Conservation (phyloP, 1,140 invertebrate genomes). For the Camponotus pennsylvanicus region DNA sequence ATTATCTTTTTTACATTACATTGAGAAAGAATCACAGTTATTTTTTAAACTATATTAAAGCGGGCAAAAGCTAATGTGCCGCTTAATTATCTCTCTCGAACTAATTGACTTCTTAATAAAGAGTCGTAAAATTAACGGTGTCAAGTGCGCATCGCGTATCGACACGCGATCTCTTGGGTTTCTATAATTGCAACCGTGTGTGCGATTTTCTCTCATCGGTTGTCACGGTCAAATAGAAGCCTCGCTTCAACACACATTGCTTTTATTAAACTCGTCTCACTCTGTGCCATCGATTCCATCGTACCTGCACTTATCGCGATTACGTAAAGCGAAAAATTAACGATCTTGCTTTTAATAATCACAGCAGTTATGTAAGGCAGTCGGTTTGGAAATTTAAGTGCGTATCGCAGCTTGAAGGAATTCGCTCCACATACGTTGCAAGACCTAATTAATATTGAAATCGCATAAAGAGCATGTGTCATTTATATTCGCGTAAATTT, state of each 20-base stretch:
- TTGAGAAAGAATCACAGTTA: background rate
- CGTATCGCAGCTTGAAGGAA: conserved; percentile 26
- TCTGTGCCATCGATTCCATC: conserved; percentile 9
- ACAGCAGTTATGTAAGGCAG: background rate
- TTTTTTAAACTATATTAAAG: background rate
- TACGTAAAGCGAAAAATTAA: conserved; percentile 30
- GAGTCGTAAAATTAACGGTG: conserved; percentile 39
- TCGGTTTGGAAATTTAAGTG: conserved; percentile 27
- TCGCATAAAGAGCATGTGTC: background rate
- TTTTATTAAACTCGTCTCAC: conserved; percentile 14
- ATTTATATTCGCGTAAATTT: background rate
- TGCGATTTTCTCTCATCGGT: conserved; percentile 19
- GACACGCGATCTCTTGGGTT: background rate
- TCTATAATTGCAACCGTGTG: background rate
- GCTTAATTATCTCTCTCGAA: conserved; percentile 28
- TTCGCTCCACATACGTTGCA: background rate
- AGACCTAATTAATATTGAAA: background rate
- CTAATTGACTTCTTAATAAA: conserved; percentile 39
- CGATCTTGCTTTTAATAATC: background rate
- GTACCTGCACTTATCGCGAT: background rate
- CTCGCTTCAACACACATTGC: background rate
- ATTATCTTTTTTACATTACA: background rate
- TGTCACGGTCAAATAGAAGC: conserved; percentile 16
- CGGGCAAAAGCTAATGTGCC: background rate
- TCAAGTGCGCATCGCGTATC: background rate